Base-by-base conservation (phyloP, 1,140 invertebrate genomes). In the Euura saliciscinereae region DNA sequence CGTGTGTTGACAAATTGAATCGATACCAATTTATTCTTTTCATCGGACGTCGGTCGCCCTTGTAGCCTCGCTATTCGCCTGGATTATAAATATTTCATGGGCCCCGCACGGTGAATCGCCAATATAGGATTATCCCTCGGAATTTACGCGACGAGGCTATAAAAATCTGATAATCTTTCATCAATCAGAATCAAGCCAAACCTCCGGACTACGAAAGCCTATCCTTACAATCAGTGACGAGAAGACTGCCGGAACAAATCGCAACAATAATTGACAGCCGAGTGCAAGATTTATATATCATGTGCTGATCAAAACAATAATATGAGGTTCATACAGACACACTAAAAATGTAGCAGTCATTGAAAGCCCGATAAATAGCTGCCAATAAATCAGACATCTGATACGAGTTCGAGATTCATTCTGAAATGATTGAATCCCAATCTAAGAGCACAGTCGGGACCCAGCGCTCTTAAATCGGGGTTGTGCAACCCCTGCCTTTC, bases 61-160 rank as follows among this genome's bases (percentile, higher is more conserved):
- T 68, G 71, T 42, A 78, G 75, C 76, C 77, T 75, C 74, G 74
- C n/a, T 74, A 59, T 76, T 71, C 67, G 72, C 69, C 59, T 75
- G 66, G 72, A 44, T 78, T 79, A 87, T 88, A 86, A 88, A 88
- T 87, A 87, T 88, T 87, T 86, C 86, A 88, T 86, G 82, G 80
- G 71, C 79, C 68, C 68, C 73, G 73, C 77, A 71, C 73, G 43
- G n/a, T 44, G 46, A 45, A 65, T 43, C 46, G 51, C 51, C 51
- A 44, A 45, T 45, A n/a, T 13, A 44, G 68, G 70, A 65, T 73
- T 44, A 66, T 72, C 75, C 72, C 70, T 70, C 70, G 75, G 45
- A 51, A 74, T 77, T 78, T 73, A 71, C 75, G 73, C 68, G 69
- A 68, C 71, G 66, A 67, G 78, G 81, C 76, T 77, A 79, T 81